A percentile compares a stretch with the other conserved stretches of the same genome.
phyloP scores from a whole-genome alignment of 2,888 invertebrate genomes.

The Drosophila hamatofila region DNA sequence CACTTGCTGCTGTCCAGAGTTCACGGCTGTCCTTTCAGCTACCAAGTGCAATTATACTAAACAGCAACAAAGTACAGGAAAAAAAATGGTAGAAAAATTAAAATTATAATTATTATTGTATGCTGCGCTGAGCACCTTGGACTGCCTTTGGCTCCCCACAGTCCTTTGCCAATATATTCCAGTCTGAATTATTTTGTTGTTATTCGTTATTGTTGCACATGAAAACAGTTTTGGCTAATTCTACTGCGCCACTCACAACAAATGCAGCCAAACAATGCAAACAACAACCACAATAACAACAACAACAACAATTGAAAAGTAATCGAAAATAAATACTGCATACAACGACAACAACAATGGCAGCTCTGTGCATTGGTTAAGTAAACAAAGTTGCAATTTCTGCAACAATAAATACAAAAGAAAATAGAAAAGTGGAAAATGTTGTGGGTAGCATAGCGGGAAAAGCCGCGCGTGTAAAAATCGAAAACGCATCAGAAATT shows the following conservation, averaged over 20 bases:
- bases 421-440: slow-evolving; percentile 50
- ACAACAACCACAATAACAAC: slow-evolving; percentile 23
- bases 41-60: slow-evolving; percentile 66
- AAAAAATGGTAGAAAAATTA: slow-evolving; percentile 17
- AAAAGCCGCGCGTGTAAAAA: slow-evolving; percentile 58
- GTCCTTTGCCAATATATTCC: background rate
- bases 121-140: background rate
- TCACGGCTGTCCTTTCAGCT: slow-evolving; percentile 50
- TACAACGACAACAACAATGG: slow-evolving; percentile 35
- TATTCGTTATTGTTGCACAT: slow-evolving; percentile 21
- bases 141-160: background rate
- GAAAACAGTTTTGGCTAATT: slow-evolving; percentile 58
- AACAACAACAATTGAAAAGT: slow-evolving; percentile 50
- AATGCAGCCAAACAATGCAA: slow-evolving; percentile 30
- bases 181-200: background rate
- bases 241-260: slow-evolving; percentile 32
- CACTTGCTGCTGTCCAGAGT: slow-evolving; percentile 36
- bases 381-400: slow-evolving; percentile 75
- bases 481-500: slow-evolving; percentile 77
- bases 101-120: slow-evolving; percentile 59
- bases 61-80: slow-evolving; percentile 32
- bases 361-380: slow-evolving; percentile 47
- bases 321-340: slow-evolving; percentile 74
- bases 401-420: slow-evolving; percentile 63
- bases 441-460: slow-evolving; percentile 6